phyloP scores from a whole-genome alignment of 2,888 invertebrate species.

The Ommatoiulus sabulosus region DNA sequence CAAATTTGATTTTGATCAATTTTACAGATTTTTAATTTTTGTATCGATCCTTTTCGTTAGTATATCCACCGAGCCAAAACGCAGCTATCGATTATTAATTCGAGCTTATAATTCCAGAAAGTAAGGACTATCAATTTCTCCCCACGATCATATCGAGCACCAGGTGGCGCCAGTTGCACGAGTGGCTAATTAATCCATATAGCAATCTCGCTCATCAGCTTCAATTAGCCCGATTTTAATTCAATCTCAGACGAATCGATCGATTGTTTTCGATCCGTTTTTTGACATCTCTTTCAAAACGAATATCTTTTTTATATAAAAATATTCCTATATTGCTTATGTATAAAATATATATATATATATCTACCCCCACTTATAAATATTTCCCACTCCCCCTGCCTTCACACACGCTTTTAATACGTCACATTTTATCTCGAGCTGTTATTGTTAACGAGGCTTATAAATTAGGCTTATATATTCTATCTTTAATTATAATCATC shows the following conservation, averaged over 20 bases:
- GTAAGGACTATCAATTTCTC: neutral
- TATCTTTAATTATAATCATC: neutral
- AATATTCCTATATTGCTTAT: constrained; percentile 3
- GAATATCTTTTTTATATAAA: constrained; percentile 32
- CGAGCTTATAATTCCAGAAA: neutral
- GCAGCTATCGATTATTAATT: neutral
- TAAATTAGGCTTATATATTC: constrained; percentile 26
- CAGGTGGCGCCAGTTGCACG: constrained; percentile 18
- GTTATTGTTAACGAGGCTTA: constrained; percentile 20
- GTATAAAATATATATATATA: constrained; percentile 16
- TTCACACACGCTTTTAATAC: constrained; percentile 48
- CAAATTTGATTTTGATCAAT: too few relatives aligned
- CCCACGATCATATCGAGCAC: neutral
- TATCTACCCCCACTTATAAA: neutral
- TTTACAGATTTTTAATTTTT: too few relatives aligned
- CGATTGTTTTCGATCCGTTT: neutral
- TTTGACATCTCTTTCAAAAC: constrained; percentile 32
- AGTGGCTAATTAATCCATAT: too few relatives aligned
- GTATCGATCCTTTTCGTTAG: too few relatives aligned
- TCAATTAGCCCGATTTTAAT: neutral
- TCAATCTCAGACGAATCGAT: neutral
- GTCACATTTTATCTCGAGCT: constrained; percentile 45
- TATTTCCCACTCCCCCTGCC: too few relatives aligned
- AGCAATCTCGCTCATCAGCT: neutral
- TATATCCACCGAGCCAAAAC: too few relatives aligned